A percentile compares a stretch with the other conserved stretches of the same genome.
phyloP scores from a whole-genome alignment of 2,888 invertebrate genomes.

The Candidula unifasciata region DNA sequence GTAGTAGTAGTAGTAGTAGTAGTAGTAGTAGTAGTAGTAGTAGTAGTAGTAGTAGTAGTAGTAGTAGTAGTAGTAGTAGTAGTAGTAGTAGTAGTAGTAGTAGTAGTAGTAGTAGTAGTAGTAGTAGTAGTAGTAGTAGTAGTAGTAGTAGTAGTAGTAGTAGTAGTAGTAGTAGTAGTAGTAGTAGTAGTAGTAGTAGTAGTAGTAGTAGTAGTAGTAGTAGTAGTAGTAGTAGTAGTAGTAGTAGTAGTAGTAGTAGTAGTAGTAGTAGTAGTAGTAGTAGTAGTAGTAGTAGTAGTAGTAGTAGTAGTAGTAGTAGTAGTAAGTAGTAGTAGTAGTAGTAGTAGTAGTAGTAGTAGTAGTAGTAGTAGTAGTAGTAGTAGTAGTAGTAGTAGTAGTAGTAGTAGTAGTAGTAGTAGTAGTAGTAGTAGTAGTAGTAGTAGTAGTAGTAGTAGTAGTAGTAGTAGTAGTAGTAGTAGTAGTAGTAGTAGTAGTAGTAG shows the following conservation, averaged over 20 bases:
- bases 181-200: conserved; percentile 11
- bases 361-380: too few species aligned
- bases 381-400: too few species aligned
- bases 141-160: conserved; percentile 19
- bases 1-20: conserved; percentile 11
- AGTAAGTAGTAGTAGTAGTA: not conserved
- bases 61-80: not conserved
- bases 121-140: conserved; percentile 23
- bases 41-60: conserved; percentile 23
- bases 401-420: too few species aligned
- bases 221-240: conserved; percentile 20
- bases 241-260: conserved; percentile 10
- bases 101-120: conserved; percentile 25
- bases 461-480: not conserved
- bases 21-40: conserved; percentile 18
- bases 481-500: not conserved
- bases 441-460: conserved; percentile 1
- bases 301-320: conserved; percentile 4
- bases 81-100: conserved; percentile 2
- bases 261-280: conserved; percentile 15
- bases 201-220: conserved; percentile 23
- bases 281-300: conserved; percentile 9
- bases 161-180: conserved; percentile 18
- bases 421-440: too few species aligned
- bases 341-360: not conserved